Evolutionary conservation across 2,113 vertebrate genomes (phyloP).

Genomic region (Nothocercus julius): DNA sequence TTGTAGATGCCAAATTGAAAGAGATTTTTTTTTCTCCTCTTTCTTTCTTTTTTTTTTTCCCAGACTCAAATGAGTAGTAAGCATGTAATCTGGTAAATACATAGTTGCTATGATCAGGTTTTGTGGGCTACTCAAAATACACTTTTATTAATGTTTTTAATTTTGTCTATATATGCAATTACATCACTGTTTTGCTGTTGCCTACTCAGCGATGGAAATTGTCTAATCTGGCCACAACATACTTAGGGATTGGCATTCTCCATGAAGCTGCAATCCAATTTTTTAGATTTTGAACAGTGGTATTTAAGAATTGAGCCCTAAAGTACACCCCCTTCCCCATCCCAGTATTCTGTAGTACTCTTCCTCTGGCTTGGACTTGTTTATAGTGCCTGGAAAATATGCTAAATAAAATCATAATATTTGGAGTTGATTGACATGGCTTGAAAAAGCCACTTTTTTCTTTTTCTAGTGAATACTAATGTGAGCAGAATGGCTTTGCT

Average conservation of each 20-base stretch:
- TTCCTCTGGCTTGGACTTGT: slow-evolving; percentile 6
- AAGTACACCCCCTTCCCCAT: neutral
- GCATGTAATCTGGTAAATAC: neutral
- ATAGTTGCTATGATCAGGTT: neutral
- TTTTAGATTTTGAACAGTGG: neutral
- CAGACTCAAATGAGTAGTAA: neutral
- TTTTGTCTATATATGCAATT: neutral
- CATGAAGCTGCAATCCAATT: neutral
- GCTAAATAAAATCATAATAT: neutral
- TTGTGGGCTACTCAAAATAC: neutral
- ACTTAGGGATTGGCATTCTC: neutral
- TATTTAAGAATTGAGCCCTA: neutral
- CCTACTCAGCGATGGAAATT: neutral
- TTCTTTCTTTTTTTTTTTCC: too few relatives aligned
- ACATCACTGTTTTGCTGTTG: neutral
- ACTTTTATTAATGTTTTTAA: neutral
- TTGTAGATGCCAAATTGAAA: neutral
- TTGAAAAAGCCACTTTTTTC: neutral
- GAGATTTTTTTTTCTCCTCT: too few relatives aligned
- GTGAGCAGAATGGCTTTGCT: neutral
- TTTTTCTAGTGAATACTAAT: neutral
- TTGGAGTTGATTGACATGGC: neutral
- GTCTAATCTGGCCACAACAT: neutral
- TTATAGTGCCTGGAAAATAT: neutral
- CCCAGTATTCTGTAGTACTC: neutral